phyloP scores from a whole-genome alignment of 1,140 invertebrate species.

The Brachionus paranguensis region DNA sequence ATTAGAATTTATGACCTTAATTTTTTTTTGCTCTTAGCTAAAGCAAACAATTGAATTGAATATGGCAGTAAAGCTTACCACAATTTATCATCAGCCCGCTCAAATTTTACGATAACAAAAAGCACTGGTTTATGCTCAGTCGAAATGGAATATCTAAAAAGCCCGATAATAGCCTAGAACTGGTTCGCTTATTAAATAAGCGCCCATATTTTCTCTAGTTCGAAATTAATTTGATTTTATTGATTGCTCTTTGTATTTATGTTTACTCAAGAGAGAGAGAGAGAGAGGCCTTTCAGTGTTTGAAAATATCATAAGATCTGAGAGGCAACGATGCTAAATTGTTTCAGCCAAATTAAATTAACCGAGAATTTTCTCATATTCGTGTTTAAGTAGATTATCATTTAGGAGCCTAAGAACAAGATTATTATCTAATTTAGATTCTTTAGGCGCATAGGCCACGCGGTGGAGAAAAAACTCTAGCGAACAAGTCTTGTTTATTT shows the following conservation, averaged over 20 bases:
- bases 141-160: neutral
- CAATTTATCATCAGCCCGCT: neutral
- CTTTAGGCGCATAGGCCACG: neutral
- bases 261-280: neutral
- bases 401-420: neutral
- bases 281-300: neutral
- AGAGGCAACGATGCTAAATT: neutral
- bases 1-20: neutral
- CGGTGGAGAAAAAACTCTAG: neutral
- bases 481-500: neutral
- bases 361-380: neutral
- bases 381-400: neutral
- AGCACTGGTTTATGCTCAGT: neutral
- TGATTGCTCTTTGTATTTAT: neutral
- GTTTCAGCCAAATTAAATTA: constrained; percentile 4
- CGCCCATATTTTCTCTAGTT: neutral
- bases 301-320: constrained; percentile 1
- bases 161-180: neutral
- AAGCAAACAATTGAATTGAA: neutral
- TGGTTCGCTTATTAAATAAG: neutral
- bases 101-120: neutral
- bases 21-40: neutral
- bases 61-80: neutral
- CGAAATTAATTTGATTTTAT: constrained; percentile 14
- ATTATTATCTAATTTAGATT: neutral